These are phyloP conservation scores for western clawed frog (Xenopus tropicalis) DNA, from an alignment of 2,113 vertebrate genomes.

Conservation along the genomic window DNA sequence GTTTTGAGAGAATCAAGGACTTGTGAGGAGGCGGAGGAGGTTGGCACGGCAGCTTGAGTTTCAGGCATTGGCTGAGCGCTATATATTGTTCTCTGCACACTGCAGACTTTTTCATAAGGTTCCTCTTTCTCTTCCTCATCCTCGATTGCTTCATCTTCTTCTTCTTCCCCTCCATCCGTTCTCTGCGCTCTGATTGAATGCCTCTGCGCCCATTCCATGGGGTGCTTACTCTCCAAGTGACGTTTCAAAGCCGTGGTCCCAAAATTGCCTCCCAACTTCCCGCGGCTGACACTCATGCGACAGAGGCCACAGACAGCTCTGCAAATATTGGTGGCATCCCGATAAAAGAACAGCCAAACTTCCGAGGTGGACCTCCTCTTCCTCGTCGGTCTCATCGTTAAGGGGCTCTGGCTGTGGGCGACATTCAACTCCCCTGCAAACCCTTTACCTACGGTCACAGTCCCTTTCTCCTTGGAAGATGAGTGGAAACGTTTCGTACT, in stretches of 20 bases:
- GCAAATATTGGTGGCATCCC: neutral
- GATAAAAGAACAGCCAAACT: conserved; percentile 14
- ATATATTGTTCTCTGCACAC: neutral
- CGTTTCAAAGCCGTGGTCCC: neutral
- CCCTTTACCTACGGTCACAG: neutral
- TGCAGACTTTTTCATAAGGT: conserved; percentile 2
- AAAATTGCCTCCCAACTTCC: conserved; percentile 10
- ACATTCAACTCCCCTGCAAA: neutral
- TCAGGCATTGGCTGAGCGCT: neutral
- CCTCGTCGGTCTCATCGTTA: neutral
- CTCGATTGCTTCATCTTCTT: neutral
- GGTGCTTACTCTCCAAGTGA: conserved; percentile 11
- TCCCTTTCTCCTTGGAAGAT: neutral
- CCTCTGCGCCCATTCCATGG: conserved; percentile 4
- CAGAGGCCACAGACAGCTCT: conserved; percentile 12
- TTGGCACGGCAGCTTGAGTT: neutral
- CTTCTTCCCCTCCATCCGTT: neutral
- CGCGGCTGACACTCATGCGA: neutral
- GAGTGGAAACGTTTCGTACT: neutral
- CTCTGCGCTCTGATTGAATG: conserved; percentile 25
- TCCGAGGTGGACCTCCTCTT: conserved; percentile 16
- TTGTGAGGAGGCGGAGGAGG: neutral
- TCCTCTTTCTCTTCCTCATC: neutral
- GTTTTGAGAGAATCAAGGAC: neutral
- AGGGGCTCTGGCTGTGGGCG: neutral